Base-by-base conservation (phyloP, 2,113 vertebrate species). In the Thunnus maccoyii region DNA sequence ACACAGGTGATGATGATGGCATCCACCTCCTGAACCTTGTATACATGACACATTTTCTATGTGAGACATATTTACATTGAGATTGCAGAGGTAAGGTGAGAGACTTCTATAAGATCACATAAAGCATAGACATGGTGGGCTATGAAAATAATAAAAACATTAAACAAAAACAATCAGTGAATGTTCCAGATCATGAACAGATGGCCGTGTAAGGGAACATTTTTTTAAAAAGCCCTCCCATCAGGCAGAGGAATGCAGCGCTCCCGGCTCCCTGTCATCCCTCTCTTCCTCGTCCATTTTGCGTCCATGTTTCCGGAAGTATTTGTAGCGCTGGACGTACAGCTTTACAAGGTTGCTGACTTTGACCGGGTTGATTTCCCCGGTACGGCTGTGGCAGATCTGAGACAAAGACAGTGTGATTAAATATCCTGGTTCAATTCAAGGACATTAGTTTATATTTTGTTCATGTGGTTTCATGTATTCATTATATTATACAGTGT, bases 341-440 rank as follows among this genome's bases (percentile, higher is more conserved):
- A 97, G 96, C 79, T 97, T 97, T 2, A 98, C 96, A 32, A 98
- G 90, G 95, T 97, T 97, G 92, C 96, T 96, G 85, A 98, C 97
- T 92, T 98, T 98, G 48, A 98, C 96, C 0, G 97, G 97, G 89
- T 98, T 98, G 91, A 98, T 98, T 91, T 98, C 97, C 25, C 97
- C 97, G 0, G 96, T 98, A 54, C 96, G 96, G 92, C 97, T 98
- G 93, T 98, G 97, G 91, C 97, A 98, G 86, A 98, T 98, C 97
- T 98, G 90, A 72, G 41, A 76, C 2, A 56, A 52, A 8, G 11
- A 84, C 16, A 63, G 46, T 12, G 54, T 1, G 18, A 48, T 82
- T 41, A 14, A 17, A 68, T 5, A 62, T 9, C 2, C 2, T 3
- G 41, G 14, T 67, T 51, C 10, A 57, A 27, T 18, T 36, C 16